Conservation (phyloP, 2,888 invertebrate species). For the Melikaiella ostensackeni region DNA sequence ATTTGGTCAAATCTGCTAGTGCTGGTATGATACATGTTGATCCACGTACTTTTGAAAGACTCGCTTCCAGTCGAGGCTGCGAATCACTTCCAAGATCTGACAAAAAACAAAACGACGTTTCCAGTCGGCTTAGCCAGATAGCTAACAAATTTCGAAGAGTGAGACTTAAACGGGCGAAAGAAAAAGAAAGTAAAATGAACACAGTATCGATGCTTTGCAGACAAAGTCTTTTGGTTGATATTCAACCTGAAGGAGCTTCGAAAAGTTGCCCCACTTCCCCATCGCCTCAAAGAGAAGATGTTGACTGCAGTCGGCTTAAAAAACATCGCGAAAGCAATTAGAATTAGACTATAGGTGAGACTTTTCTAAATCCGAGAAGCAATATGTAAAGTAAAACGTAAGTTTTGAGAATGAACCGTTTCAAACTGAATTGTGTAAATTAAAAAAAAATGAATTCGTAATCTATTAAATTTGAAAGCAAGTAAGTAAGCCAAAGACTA, state of each 20-base stretch:
- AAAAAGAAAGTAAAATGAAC: conserved; percentile 77
- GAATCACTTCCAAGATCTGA: conserved; percentile 79
- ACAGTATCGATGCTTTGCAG: conserved; percentile 86
- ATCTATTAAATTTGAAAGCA: background rate
- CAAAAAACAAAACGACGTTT: conserved; percentile 56
- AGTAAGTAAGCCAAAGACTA: background rate
- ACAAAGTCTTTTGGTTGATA: conserved; percentile 86
- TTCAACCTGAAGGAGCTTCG: conserved; percentile 62
- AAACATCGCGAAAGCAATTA: conserved; percentile 47
- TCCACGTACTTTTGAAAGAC: conserved; percentile 80
- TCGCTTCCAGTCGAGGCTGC: conserved; percentile 75
- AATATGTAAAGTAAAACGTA: background rate
- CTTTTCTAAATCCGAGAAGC: background rate
- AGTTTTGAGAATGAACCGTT: background rate
- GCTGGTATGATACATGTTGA: conserved; percentile 88
- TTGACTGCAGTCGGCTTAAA: conserved; percentile 46
- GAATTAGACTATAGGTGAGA: background rate
- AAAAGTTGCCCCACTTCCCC: conserved; percentile 59
- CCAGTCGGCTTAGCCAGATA: conserved; percentile 70
- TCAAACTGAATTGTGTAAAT: background rate
- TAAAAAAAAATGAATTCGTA: background rate
- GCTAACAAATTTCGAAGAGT: conserved; percentile 82
- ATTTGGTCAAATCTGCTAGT: conserved; percentile 85
- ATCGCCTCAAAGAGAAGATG: conserved; percentile 48
- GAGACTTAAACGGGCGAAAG: conserved; percentile 77